Evolutionary conservation across 2,888 invertebrate genomes (phyloP), one percentile per base, ranked within the genome.

Genomic region (Standfussiana lucernea): DNA sequence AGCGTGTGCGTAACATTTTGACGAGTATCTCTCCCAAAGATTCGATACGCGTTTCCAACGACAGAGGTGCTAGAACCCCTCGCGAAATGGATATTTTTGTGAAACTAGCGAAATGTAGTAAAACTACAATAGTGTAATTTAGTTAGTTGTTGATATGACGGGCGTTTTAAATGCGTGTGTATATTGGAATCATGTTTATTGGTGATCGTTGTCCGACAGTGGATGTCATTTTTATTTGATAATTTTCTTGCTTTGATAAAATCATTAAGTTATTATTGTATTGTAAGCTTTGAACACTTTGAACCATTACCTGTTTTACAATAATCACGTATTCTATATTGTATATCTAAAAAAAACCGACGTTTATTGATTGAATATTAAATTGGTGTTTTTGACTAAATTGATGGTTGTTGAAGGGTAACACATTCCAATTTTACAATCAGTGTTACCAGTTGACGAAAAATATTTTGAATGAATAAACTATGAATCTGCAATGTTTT

Each of bases 91-190:
- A 85, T 86, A 89, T 90, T 89, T 90, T 91, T 90, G 89, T 89
- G 89, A 88, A 89, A 80, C 86, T 91, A 90, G 91, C 85, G 53
- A 88, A 86, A 75, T 87, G 94, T 95, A 94, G 94, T 94, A 66
- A 90, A 91, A 94, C 94, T 95, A 93, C 93, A 86, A 87, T 86
- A 84, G 75, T 74, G 82, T 84, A 84, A 84, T 86, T 85, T 85
- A 88, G 82, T 86, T 85, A 83, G 85, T 81, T 82, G 82, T 86
- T 86, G 77, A 86, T 84, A 72, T 76, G 72, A 75, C 76, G 80
- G 69, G 76, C 83, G 85, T 83, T 83, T 88, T 84, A 35, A 83
- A 83, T 79, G 79, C 75, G 74, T 77, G 67, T 80, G 78, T 83
- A 79, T 73, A 81, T 77, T 71, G 70, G 45, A 88, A 88, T 88